Percentiles rank a stretch among this genome's conserved stretches.
These are phyloP conservation scores for Cynaeus angustus DNA, from an alignment of 2,888 invertebrate species.

Conservation along the genomic window DNA sequence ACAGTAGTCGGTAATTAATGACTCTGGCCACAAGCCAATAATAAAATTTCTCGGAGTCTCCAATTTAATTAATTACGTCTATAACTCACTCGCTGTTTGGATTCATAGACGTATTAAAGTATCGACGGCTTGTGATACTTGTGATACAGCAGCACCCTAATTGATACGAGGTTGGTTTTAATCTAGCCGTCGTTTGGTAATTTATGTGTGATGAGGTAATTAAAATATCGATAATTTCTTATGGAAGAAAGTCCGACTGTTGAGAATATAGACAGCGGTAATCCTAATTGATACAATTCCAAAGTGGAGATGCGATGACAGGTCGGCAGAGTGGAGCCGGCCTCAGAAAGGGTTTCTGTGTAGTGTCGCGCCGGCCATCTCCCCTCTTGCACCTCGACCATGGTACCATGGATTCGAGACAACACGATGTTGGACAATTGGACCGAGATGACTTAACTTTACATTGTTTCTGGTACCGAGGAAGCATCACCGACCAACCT, in stretches of 20 bases:
- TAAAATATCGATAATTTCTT: constrained; percentile 46
- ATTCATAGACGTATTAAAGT: constrained; percentile 30
- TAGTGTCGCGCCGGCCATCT: constrained; percentile 67
- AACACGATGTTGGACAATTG: constrained; percentile 60
- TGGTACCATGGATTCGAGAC: constrained; percentile 34
- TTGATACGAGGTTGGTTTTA: constrained; percentile 23
- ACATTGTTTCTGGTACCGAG: constrained; percentile 26
- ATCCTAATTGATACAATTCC: constrained; percentile 69
- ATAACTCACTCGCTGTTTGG: constrained; percentile 27
- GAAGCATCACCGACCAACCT: constrained; percentile 27
- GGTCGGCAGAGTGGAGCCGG: constrained; percentile 69
- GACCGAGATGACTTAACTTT: constrained; percentile 56
- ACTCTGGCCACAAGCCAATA: constrained; percentile 38
- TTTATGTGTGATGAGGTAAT: constrained; percentile 39
- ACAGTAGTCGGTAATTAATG: constrained; percentile 32
- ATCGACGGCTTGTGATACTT: constrained; percentile 22
- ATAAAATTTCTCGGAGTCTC: constrained; percentile 29
- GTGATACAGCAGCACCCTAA: constrained; percentile 34
- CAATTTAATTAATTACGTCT: constrained; percentile 36
- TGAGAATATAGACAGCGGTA: constrained; percentile 56
- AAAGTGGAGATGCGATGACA: constrained; percentile 61
- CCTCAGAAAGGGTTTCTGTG: constrained; percentile 72
- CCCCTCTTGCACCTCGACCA: constrained; percentile 54
- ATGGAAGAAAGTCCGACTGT: constrained; percentile 20
- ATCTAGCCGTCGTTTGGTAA: constrained; percentile 33